Base-by-base conservation (phyloP, 2,797 vertebrate genomes). In the Meda fulgida region DNA sequence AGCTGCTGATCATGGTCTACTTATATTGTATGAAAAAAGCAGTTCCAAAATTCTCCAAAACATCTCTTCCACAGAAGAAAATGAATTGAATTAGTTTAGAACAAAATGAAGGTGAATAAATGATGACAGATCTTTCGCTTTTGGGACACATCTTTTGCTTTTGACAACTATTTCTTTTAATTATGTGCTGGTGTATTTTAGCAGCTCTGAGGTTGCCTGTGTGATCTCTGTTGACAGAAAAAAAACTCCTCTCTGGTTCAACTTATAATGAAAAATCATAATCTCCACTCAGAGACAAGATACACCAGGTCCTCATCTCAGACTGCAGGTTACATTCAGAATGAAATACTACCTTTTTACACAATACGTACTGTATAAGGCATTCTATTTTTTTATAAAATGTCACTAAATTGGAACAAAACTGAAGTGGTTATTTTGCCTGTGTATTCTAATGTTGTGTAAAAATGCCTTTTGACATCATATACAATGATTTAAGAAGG, bases 241-340 rank as follows among this genome's bases (percentile, higher is more conserved):
- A 73, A 51, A 46, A 48, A 14, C 4, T 31, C 18, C 6, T 14
- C 72, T 53, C 72, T 53, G 48, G 31, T 55, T 76, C 48, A 36
- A 13, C 31, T 34, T 76, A n/a, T 55, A 76, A 76, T 55, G 51
- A 51, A 55, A 76, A 76, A 55, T 36, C 51, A n/a, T 76, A 76
- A 76, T 76, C 48, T 76, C 73, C 51, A 55, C 73, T n/a, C n/a
- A 76, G 21, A 76, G 51, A 55, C 36, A n/a, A 55, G 51, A 55
- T 38, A 3, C 48, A n/a, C 29, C 81, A 63, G 31, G 38, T 34
- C 55, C 55, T 83, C 73, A n/a, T 55, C 21, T 76, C 31, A 76
- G 73, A 55, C 48, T 55, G 60, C 29, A n/a, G 21, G 72, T 36
- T 75, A 31, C 13, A 29, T 36, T 53, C 48, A 75, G 72, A 75